Base-by-base conservation (phyloP, 1,140 invertebrate genomes). In the Heliothis virescens region DNA sequence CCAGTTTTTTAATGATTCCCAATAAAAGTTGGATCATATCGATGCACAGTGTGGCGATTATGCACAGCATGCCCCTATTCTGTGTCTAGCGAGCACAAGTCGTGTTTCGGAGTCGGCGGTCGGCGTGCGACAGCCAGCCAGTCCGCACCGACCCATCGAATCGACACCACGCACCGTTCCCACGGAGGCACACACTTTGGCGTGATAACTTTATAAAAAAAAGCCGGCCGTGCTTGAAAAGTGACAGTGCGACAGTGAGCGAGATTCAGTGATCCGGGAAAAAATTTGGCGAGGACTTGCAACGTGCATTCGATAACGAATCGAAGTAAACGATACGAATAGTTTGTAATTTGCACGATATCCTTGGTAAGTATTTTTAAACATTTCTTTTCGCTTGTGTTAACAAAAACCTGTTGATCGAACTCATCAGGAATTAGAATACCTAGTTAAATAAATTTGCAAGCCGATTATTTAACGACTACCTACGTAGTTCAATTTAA, bases 181-280 rank as follows among this genome's bases (percentile, higher is more conserved):
- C 82, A 67, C 69, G 79, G 77, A 82, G 80, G 83, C 83, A 85
- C 85, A 86, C 76, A 86, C 85, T 87, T 74, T 89, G 88, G 87
- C 90, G 90, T 90, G 88, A 89, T 87, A 84, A 84, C 85, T 87
- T 87, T 83, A 85, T 74, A 82, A 86, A 89, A 26, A 91, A 89
- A 89, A 89, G 85, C 86, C 90, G 90, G 87, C 85, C 82, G 90
- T 89, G 89, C 86, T 87, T 80, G 83, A 83, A 86, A 87, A 92
- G 91, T 92, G 91, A 90, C 89, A 94, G 92, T 94, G 92, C 89
- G 82, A 87, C 85, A 91, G 92, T 91, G 90, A 85, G 83, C 86
- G 82, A 86, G 87, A 86, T 87, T 75, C 82, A 90, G 90, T 92
- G 90, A 80, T 84, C 88, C 87, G 83, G 82, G 80, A 81, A 82